Percentiles rank a stretch among this genome's conserved stretches.
Conservation (phyloP, 2,113 vertebrate species). For the Gambusia affinis region DNA sequence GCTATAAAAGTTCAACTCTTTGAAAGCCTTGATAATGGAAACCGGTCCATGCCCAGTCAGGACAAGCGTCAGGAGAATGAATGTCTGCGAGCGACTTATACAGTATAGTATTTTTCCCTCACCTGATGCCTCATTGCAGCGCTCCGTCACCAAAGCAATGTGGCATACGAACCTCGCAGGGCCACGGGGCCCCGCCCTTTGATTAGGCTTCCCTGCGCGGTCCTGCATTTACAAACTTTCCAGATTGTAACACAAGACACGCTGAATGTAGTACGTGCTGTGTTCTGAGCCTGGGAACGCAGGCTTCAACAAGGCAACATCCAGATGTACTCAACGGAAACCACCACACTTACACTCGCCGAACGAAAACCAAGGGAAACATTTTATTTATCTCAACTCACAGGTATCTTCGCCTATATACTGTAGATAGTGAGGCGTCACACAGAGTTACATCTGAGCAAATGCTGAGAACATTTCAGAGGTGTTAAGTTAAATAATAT, state of each 20-base stretch:
- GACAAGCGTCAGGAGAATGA: slow-evolving; percentile 38
- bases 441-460: slow-evolving; percentile 66
- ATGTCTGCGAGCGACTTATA: slow-evolving; percentile 64
- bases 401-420: slow-evolving; percentile 72
- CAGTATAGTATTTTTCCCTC: slow-evolving; percentile 42
- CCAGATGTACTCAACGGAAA: slow-evolving; percentile 49
- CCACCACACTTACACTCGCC: slow-evolving; percentile 46
- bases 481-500: slow-evolving; percentile 81
- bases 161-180: slow-evolving; percentile 22
- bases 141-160: slow-evolving; percentile 30
- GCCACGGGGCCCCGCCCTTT: slow-evolving; percentile 36
- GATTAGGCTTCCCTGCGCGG: slow-evolving; percentile 58
- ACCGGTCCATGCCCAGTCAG: background rate
- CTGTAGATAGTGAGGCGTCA: slow-evolving; percentile 74
- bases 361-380: slow-evolving; percentile 51
- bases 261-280: slow-evolving; percentile 92
- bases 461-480: slow-evolving; percentile 58
- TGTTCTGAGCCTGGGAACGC: slow-evolving; percentile 69
- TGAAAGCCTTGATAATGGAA: background rate
- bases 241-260: slow-evolving; percentile 94
- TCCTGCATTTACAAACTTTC: slow-evolving; percentile 82
- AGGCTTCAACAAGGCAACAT: slow-evolving; percentile 34
- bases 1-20: background rate
- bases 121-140: slow-evolving; percentile 55
- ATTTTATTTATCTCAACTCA: slow-evolving; percentile 74